Evolutionary conservation across 2,888 invertebrate species (phyloP), one percentile per base, ranked within the genome.

Genomic region (Diplazon laetatorius): DNA sequence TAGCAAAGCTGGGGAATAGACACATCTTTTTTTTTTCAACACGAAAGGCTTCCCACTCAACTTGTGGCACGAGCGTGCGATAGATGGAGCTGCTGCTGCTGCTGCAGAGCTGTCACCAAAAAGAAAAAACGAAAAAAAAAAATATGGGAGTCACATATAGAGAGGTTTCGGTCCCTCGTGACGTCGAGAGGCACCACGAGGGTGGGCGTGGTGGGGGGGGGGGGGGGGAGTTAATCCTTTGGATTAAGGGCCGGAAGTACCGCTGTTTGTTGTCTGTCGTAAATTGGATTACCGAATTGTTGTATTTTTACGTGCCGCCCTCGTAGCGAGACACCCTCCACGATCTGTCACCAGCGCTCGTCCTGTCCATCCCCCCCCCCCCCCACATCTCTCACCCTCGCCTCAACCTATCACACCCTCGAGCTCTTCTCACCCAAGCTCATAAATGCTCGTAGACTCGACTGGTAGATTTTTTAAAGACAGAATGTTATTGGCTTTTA

Each of bases 231-330:
- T 82, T 85, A 87, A 87, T 87, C 86, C 85, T 46, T 46, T 37
- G 85, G 87, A 87, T 87, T 87, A 87, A 74, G 81, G 75, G 78
- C 83, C 83, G 84, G 85, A 85, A 85, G 83, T 83, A 78, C 66
- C 77, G 77, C 80, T 80, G 82, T 85, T 85, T 84, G 84, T 86
- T 83, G 82, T 80, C 82, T 84, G 84, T 86, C 87, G 85, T 87
- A 87, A 88, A 87, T 87, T 86, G 87, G 86, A 87, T 87, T 86
- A 87, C 82, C 42, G 81, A 85, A 82, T 81, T 80, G 82, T 78
- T 82, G 84, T 84, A 84, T 85, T 85, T 86, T 83, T 84, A 65
- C 60, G 59, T 46, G 48, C 52, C 60, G 39, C 50, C 46, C 65
- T 39, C 77, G 22, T 48, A 57, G 57, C 60, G 55, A 59, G 48